Percentiles rank a stretch among this genome's conserved stretches.
phyloP scores from a whole-genome alignment of 2,113 vertebrate genomes.

The Oriolus oriolus region DNA sequence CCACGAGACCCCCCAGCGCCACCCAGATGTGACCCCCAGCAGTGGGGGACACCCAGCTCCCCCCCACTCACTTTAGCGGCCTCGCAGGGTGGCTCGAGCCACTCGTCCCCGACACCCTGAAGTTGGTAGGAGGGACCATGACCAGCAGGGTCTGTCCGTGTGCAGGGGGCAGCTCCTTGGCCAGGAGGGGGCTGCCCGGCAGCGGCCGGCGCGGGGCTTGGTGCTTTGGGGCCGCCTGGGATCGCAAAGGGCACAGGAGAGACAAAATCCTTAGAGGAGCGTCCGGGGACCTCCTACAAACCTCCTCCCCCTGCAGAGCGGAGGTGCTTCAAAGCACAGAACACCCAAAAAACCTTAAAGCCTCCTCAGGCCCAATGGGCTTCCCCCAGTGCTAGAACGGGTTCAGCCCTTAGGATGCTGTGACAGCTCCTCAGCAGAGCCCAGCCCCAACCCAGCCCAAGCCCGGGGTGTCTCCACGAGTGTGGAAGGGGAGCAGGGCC shows the following conservation, averaged over 20 bases:
- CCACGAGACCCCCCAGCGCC: fast-evolving
- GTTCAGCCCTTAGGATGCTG: background rate
- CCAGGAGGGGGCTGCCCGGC: slow-evolving; percentile 73
- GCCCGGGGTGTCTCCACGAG: fast-evolving
- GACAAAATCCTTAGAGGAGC: background rate
- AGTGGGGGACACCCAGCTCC: background rate
- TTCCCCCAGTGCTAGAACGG: background rate
- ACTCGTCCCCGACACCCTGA: slow-evolving; percentile 59
- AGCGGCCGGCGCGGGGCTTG: slow-evolving; percentile 78
- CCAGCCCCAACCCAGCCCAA: background rate
- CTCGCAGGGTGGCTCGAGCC: slow-evolving; percentile 59
- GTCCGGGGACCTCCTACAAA: background rate
- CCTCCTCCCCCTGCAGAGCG: background rate
- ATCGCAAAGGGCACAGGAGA: background rate
- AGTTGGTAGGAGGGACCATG: slow-evolving; percentile 77
- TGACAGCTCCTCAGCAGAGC: background rate
- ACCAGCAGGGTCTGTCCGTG: slow-evolving; percentile 76
- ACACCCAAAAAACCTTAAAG: background rate
- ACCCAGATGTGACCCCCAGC: no score
- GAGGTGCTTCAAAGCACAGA: background rate
- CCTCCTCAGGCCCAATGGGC: fast-evolving
- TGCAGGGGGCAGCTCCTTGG: slow-evolving; percentile 20
- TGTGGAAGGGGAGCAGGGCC: background rate
- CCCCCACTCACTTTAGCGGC: slow-evolving; percentile 70
- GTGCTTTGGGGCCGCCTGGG: slow-evolving; percentile 50